These are phyloP conservation scores for Oscheius sp. DNA, from an alignment of 2,888 invertebrate species.

Conservation along the genomic window DNA sequence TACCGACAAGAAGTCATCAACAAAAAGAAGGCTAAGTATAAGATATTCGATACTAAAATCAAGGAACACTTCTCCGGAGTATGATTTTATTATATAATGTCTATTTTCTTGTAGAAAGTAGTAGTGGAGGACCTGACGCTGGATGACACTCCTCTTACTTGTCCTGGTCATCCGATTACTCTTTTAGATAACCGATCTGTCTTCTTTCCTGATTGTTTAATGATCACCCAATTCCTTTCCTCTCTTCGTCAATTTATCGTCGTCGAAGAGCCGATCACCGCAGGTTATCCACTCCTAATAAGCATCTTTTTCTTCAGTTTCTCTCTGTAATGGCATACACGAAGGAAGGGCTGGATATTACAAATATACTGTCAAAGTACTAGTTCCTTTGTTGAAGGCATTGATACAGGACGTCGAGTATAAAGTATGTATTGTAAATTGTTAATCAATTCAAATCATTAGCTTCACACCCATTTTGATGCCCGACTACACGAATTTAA, in stretches of 20 bases:
- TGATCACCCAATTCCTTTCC: slow-evolving; percentile 26
- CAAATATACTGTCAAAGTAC: slow-evolving; percentile 4
- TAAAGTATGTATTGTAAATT: slow-evolving; percentile 3
- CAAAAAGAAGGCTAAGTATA: slow-evolving; percentile 5
- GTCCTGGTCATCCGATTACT: slow-evolving; percentile 1
- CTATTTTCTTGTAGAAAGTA: slow-evolving; percentile 9
- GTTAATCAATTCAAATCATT: background rate
- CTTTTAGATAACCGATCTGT: background rate
- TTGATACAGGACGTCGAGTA: slow-evolving; percentile 25
- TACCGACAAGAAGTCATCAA: slow-evolving; percentile 13
- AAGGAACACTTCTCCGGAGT: slow-evolving; percentile 25
- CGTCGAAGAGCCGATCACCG: slow-evolving; percentile 1
- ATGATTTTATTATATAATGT: background rate
- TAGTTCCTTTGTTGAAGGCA: slow-evolving; percentile 9
- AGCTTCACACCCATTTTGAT: slow-evolving; percentile 24
- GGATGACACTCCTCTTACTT: background rate
- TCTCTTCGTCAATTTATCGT: slow-evolving; percentile 17
- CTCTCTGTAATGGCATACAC: slow-evolving; percentile 1
- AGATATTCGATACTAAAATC: slow-evolving; percentile 9
- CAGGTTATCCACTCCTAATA: slow-evolving; percentile 9
- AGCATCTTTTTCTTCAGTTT: background rate
- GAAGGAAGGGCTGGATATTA: slow-evolving; percentile 11
- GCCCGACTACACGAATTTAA: slow-evolving; percentile 22
- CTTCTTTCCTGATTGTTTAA: slow-evolving; percentile 25
- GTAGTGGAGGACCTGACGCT: slow-evolving; percentile 22